Evolutionary conservation across 2,113 vertebrate species (phyloP).

Genomic region (Aegotheles bennettii): DNA sequence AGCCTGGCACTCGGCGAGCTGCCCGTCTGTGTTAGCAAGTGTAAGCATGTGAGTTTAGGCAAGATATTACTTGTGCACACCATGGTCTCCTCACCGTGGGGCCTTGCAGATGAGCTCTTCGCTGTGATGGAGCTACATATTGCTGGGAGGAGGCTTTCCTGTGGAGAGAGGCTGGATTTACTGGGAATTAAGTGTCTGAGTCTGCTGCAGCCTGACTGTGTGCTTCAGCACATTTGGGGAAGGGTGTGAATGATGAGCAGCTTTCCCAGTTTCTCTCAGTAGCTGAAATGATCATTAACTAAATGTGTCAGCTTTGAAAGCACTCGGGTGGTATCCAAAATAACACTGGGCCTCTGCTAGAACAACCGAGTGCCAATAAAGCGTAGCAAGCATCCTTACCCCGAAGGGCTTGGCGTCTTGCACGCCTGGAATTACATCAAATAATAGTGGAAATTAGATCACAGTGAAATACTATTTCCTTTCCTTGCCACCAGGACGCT

Average conservation of each 20-base stretch:
- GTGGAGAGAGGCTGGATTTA: background rate
- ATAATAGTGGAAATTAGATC: background rate
- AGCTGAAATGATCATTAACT: background rate
- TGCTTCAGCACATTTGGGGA: background rate
- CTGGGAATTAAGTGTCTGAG: background rate
- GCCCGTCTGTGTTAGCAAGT: background rate
- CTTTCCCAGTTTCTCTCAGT: background rate
- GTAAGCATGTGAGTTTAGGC: background rate
- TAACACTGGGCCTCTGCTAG: background rate
- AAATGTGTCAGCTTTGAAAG: background rate
- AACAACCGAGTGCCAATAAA: background rate
- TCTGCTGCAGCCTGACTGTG: background rate
- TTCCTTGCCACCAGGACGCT: background rate
- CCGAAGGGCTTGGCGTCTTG: background rate
- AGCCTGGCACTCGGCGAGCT: background rate
- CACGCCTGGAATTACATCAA: background rate
- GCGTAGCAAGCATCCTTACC: background rate
- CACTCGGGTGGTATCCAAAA: background rate
- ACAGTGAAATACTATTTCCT: background rate
- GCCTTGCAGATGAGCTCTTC: background rate
- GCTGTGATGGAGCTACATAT: background rate
- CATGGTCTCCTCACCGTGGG: background rate
- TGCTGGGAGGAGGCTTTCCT: background rate
- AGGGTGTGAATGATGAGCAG: background rate
- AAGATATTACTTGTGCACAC: background rate